A percentile compares a stretch with the other conserved stretches of the same genome.
phyloP scores from a whole-genome alignment of 2,797 vertebrate genomes.

The Alectoris magna region DNA sequence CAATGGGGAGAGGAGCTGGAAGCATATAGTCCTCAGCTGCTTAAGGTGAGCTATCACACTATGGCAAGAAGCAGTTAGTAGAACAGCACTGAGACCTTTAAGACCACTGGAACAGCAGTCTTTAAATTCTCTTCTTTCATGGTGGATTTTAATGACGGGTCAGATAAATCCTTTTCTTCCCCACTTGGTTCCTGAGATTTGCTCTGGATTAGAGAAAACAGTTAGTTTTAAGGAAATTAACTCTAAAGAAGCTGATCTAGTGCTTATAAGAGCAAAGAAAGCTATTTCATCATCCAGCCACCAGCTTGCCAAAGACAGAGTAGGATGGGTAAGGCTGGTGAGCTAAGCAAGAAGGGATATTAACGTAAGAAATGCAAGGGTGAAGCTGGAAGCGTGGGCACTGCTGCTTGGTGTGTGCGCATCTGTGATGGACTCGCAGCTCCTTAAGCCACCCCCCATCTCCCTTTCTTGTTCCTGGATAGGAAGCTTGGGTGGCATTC shows the following conservation, averaged over 20 bases:
- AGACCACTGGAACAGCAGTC: conserved; percentile 74
- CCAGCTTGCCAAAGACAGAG: conserved; percentile 67
- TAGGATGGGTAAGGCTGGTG: conserved; percentile 39
- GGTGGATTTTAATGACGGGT: conserved; percentile 71
- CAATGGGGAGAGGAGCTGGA: conserved; percentile 37
- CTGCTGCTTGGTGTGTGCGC: conserved; percentile 2
- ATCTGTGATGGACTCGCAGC: background rate
- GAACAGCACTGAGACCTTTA: conserved; percentile 80
- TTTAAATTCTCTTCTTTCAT: conserved; percentile 75
- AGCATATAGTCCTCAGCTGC: conserved; percentile 53
- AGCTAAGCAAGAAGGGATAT: conserved; percentile 75
- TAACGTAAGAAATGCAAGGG: conserved; percentile 61
- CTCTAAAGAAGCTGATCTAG: conserved; percentile 47
- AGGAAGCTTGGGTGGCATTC: conserved; percentile 37
- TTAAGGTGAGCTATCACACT: conserved; percentile 34
- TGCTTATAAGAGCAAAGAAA: conserved; percentile 31
- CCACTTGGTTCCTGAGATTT: conserved; percentile 78
- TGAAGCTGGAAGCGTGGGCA: conserved; percentile 69
- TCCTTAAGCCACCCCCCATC: conserved; percentile 46
- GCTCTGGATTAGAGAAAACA: conserved; percentile 84
- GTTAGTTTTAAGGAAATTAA: conserved; percentile 76
- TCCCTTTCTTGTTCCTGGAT: conserved; percentile 48
- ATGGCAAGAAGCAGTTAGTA: conserved; percentile 65
- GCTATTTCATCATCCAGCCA: conserved; percentile 53
- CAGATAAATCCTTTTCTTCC: conserved; percentile 78